Percentiles rank a stretch among this genome's conserved stretches.
Evolutionary conservation across 2,113 vertebrate genomes (phyloP).

Genomic region (Zosterops lateralis): DNA sequence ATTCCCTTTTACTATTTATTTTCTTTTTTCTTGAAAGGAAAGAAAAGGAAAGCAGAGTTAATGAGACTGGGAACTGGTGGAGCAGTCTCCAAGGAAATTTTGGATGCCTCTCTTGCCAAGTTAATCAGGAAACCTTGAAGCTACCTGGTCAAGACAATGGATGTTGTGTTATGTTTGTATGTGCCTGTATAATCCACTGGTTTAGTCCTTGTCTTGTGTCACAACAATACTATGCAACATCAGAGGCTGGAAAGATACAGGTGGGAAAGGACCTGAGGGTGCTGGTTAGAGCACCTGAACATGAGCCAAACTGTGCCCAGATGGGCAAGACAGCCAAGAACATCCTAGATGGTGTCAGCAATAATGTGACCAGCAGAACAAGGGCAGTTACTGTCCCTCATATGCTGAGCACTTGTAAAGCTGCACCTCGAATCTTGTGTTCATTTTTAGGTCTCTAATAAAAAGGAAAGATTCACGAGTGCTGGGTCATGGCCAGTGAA

Average conservation of each 20-base stretch:
- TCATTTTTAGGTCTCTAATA: not conserved
- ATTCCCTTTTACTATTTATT: accelerated
- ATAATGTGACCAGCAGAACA: not conserved
- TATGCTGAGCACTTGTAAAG: not conserved
- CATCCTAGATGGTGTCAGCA: not conserved
- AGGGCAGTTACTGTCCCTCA: not conserved
- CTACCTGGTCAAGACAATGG: accelerated
- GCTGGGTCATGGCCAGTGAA: not conserved
- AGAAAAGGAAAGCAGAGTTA: not conserved
- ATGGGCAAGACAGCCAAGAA: not conserved
- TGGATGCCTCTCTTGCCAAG: not conserved
- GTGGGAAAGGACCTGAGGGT: accelerated
- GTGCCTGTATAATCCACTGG: too few species aligned
- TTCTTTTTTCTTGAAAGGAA: not conserved
- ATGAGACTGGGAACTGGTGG: not conserved
- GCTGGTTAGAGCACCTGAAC: not conserved
- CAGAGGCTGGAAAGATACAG: not conserved
- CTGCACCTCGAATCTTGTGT: accelerated
- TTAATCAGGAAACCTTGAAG: not conserved
- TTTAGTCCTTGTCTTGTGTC: not conserved
- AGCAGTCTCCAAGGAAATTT: not conserved
- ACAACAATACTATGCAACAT: too few species aligned
- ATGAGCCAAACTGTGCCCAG: not conserved
- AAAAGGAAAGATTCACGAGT: too few species aligned
- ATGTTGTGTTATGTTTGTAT: not conserved